A percentile compares a stretch with the other conserved stretches of the same genome.
Evolutionary conservation across 2,113 vertebrate genomes (phyloP).

Genomic region (Zosterops hypoxanthus): DNA sequence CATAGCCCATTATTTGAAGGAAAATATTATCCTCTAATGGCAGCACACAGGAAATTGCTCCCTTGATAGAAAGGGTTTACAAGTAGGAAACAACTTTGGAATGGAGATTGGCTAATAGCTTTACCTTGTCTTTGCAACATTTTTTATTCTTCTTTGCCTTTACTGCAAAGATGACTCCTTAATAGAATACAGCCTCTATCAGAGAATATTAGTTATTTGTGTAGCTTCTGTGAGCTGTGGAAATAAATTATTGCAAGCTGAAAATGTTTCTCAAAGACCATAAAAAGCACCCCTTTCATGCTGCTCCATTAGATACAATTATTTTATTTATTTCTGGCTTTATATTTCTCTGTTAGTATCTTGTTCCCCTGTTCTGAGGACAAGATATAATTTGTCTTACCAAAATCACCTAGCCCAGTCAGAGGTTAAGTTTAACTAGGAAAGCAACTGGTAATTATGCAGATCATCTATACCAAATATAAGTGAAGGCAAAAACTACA

Average conservation of each 20-base stretch:
- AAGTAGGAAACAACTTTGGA: slow-evolving; percentile 40
- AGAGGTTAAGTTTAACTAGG: background rate
- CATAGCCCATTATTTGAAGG: slow-evolving; percentile 58
- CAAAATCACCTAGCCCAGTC: slow-evolving; percentile 7
- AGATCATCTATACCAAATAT: slow-evolving; percentile 39
- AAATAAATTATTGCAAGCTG: slow-evolving; percentile 38
- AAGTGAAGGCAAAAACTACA: background rate
- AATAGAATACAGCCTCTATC: slow-evolving; percentile 26
- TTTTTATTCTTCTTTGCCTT: slow-evolving; percentile 40
- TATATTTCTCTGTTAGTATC: background rate
- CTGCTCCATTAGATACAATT: slow-evolving; percentile 28
- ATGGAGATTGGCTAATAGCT: slow-evolving; percentile 32
- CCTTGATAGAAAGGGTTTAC: slow-evolving; percentile 47
- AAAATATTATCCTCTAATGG: slow-evolving; percentile 61
- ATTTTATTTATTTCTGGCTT: slow-evolving; percentile 39
- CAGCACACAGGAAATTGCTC: slow-evolving; percentile 51
- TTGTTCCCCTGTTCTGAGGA: background rate
- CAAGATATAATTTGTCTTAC: slow-evolving; percentile 29
- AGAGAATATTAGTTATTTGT: slow-evolving; percentile 34
- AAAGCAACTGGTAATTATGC: background rate
- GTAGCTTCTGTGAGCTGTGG: slow-evolving; percentile 1
- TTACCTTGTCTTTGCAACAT: slow-evolving; percentile 41
- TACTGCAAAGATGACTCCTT: slow-evolving; percentile 31
- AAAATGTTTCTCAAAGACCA: slow-evolving; percentile 53
- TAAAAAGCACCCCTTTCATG: slow-evolving; percentile 38